Evolutionary conservation across 2,113 vertebrate species (phyloP).

Genomic region (Galeopterus variegatus): DNA sequence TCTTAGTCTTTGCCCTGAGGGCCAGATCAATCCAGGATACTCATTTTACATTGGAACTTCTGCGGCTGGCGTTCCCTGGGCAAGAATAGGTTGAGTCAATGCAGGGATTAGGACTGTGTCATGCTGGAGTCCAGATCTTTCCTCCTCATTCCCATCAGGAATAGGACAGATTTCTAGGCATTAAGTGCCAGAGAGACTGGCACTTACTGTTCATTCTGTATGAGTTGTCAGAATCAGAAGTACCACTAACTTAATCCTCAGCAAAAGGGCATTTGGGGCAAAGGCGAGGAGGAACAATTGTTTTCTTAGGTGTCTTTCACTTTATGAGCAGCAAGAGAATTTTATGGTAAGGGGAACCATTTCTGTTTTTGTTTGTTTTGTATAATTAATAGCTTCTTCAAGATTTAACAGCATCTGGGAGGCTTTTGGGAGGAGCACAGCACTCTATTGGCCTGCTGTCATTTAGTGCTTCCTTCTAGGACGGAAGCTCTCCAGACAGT

Average conservation of each 20-base stretch:
- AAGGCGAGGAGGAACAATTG: background rate
- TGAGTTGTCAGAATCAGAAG: background rate
- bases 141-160: background rate
- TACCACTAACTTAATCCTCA: background rate
- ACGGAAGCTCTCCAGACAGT: rapidly evolving
- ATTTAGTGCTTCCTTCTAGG: background rate
- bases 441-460: background rate
- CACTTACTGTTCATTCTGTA: background rate
- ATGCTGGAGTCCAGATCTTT: background rate
- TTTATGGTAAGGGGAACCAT: background rate
- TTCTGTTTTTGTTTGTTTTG: background rate
- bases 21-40: background rate
- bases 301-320: background rate
- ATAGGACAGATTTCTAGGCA: background rate
- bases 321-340: background rate
- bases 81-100: background rate
- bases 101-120: background rate
- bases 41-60: no score
- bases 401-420: background rate
- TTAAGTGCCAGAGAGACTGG: background rate
- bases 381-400: background rate
- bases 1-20: background rate
- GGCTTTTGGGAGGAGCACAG: no score
- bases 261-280: background rate
- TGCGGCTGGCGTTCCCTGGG: background rate